A percentile compares a stretch with the other conserved stretches of the same genome.
These are phyloP conservation scores for Cryptocephalus moraei DNA, from an alignment of 2,888 invertebrate genomes.

Conservation along the genomic window DNA sequence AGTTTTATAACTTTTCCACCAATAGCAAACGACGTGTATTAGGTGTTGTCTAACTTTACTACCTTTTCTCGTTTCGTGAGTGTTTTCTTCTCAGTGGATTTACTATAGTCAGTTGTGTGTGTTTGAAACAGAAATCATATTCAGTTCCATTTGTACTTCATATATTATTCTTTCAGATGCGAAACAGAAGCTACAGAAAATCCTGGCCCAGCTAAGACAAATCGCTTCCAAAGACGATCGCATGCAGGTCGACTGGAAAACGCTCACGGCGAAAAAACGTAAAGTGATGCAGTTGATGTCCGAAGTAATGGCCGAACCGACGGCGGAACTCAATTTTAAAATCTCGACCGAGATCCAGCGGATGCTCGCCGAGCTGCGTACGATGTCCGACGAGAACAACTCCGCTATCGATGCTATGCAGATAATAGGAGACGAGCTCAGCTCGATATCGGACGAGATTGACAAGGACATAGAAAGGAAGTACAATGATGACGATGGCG, in stretches of 20 bases:
- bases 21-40: too few species aligned
- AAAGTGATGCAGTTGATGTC: conserved; percentile 25
- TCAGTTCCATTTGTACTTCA: too few species aligned
- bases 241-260: conserved; percentile 24
- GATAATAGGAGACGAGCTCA: conserved; percentile 20
- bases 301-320: conserved; percentile 13
- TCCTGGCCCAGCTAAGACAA: conserved; percentile 22
- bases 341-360: conserved; percentile 21
- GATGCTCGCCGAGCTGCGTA: conserved; percentile 21
- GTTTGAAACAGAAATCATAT: too few species aligned
- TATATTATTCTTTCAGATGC: conserved; percentile 10
- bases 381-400: conserved; percentile 22
- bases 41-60: too few species aligned
- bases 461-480: conserved; percentile 12
- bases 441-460: conserved; percentile 21
- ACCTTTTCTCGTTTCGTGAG: too few species aligned
- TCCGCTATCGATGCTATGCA: conserved; percentile 21
- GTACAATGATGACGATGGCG: neutral
- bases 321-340: conserved; percentile 17
- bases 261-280: conserved; percentile 22
- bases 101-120: too few species aligned
- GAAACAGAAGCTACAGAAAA: conserved; percentile 21
- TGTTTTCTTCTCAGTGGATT: too few species aligned
- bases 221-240: conserved; percentile 22
- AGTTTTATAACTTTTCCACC: too few species aligned